Conservation (phyloP, 1,140 invertebrate genomes). For the Orchestia grillus region DNA sequence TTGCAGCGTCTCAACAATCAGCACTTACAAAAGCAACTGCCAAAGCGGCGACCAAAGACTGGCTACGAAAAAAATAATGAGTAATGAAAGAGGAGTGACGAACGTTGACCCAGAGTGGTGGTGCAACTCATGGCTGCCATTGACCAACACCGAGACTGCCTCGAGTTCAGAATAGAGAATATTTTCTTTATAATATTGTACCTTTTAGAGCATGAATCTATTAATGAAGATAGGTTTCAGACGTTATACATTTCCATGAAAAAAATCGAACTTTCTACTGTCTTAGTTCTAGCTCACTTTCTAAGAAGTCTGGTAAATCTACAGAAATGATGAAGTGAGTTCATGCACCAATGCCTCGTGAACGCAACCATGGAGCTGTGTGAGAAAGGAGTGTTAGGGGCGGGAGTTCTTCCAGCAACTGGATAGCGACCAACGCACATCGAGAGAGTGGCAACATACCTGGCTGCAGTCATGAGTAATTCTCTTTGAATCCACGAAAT, state of each 20-base stretch:
- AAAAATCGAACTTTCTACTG: neutral
- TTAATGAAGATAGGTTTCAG: neutral
- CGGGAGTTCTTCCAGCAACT: neutral
- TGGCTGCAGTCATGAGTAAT: neutral
- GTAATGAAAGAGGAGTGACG: neutral
- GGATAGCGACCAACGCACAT: neutral
- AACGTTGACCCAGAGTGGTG: neutral
- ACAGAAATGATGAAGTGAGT: neutral
- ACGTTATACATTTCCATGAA: neutral
- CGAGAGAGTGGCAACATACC: neutral
- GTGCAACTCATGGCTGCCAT: constrained; percentile 5
- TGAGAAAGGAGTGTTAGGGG: neutral
- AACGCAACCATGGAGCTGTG: neutral
- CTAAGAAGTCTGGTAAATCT: neutral
- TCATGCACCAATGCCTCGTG: neutral
- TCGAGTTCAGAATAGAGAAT: neutral
- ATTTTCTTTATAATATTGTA: neutral
- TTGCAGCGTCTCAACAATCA: neutral
- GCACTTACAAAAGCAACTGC: neutral
- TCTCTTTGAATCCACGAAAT: neutral
- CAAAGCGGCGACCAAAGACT: neutral
- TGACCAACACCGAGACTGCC: neutral
- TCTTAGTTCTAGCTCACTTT: neutral
- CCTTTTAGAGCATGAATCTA: neutral
- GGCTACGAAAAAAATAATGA: neutral